These are phyloP conservation scores for Solenopsis fugax DNA, from an alignment of 1,140 invertebrate species.

Conservation along the genomic window DNA sequence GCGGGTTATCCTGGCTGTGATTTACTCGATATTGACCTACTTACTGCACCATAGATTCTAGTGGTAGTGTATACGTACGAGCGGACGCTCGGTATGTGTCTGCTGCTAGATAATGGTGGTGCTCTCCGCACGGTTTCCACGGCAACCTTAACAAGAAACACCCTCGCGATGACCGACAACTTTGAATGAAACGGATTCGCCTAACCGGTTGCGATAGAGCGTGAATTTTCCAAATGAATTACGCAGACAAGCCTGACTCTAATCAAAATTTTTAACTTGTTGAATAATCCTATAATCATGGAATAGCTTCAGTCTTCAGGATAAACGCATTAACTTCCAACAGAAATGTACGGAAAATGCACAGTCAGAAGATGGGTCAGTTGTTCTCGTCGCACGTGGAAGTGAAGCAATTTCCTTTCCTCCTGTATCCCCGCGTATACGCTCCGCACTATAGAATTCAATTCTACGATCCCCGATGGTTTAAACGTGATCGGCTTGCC, in stretches of 20 bases:
- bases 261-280: not conserved
- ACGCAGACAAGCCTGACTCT: not conserved
- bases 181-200: constrained; percentile 63
- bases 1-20: constrained; percentile 75
- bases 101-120: constrained; percentile 76
- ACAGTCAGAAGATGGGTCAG: too few species aligned
- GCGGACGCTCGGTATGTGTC: constrained; percentile 51
- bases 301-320: not conserved
- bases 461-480: constrained; percentile 48
- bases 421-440: constrained; percentile 20
- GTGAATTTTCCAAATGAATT: not conserved
- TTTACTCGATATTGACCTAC: constrained; percentile 84
- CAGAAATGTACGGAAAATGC: not conserved
- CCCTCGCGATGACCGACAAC: constrained; percentile 78
- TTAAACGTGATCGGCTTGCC: constrained; percentile 39
- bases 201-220: not conserved
- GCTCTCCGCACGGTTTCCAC: constrained; percentile 83
- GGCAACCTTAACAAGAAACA: constrained; percentile 85
- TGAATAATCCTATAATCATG: not conserved
- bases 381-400: not conserved
- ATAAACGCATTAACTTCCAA: not conserved
- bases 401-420: constrained; percentile 66
- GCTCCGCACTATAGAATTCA: constrained; percentile 36
- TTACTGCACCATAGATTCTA: constrained; percentile 68
- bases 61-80: constrained; percentile 65